Evolutionary conservation across 2,797 vertebrate genomes (phyloP), one percentile per base, ranked within the genome.

Genomic region (Microcaecilia unicolor): DNA sequence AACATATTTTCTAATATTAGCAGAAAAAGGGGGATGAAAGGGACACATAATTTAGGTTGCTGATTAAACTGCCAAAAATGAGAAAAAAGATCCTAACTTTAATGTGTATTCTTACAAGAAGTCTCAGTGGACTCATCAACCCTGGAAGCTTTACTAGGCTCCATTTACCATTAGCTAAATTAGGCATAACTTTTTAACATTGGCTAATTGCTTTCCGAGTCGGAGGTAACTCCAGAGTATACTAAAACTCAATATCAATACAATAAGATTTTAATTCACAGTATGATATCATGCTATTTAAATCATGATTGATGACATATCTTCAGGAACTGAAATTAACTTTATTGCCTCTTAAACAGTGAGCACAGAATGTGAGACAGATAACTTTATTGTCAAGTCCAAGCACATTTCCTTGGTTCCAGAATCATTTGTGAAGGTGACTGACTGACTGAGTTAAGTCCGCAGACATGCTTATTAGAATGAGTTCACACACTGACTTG

Each of bases 161-260:
- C 66, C 56, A 72, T 76, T 75, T 72, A 74, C 40, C 57, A 74
- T 69, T 70, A 68, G 63, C 70, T 79, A 76, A 81, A 80, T 78
- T 77, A 72, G 36, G 68, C 61, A 63, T 80, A 70, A 70, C 64
- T 69, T 75, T 69, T 70, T 64, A 72, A 61, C 49, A 50, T 63
- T 74, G 49, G 35, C 25, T 79, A 83, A 82, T 80, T 83, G 60
- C 48, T 70, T 70, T 67, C 63, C 67, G 61, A 68, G 44, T 67
- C 39, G 52, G 36, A 44, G 19, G 33, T 58, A 80, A 49, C 62
- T 70, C 55, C 6, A 59, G 66, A 75, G 67, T 55, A 53, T 31
- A 54, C 37, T 75, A 59, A 72, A 76, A 30, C 18, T 58, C 39
- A 25, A 19, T 46, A 51, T 44, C 20, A 20, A 51, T 50, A 55